These are phyloP conservation scores for Pyrochroa serraticornis DNA, from an alignment of 2,888 invertebrate species.

Conservation along the genomic window DNA sequence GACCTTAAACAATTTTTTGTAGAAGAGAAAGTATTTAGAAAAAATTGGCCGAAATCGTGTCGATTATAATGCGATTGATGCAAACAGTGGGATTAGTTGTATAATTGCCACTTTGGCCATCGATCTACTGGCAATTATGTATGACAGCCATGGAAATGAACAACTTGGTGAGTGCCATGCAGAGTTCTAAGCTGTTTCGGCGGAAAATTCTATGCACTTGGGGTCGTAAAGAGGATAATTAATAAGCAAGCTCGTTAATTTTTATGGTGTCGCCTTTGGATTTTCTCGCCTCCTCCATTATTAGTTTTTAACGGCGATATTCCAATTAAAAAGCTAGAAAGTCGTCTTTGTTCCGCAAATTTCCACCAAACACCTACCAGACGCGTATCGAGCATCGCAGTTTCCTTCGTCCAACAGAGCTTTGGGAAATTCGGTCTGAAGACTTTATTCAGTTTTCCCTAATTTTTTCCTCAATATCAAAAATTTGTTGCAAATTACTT, in stretches of 20 bases:
- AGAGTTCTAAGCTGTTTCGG: not conserved
- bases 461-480: too few relatives aligned
- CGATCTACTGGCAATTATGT: slow-evolving; percentile 47
- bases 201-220: not conserved
- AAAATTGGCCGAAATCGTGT: not conserved
- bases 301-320: too few relatives aligned
- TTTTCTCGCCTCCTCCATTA: not conserved
- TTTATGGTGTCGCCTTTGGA: not conserved
- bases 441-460: too few relatives aligned
- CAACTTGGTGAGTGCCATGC: slow-evolving; percentile 11
- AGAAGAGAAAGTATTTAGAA: not conserved
- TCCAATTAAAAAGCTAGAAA: too few relatives aligned
- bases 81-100: slow-evolving; percentile 10
- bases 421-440: too few relatives aligned
- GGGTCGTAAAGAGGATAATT: not conserved
- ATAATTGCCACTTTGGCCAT: slow-evolving; percentile 51
- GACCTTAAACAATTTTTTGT: slow-evolving; percentile 6
- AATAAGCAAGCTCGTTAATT: slow-evolving; percentile 1
- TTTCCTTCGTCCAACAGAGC: too few relatives aligned
- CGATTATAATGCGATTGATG: slow-evolving; percentile 9
- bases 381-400: too few relatives aligned
- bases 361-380: too few relatives aligned
- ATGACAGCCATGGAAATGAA: slow-evolving; percentile 20
- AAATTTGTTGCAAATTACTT: too few relatives aligned
- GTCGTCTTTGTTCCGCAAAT: too few relatives aligned